These are phyloP conservation scores for Amblyopsis hoosieri DNA, from an alignment of 2,797 vertebrate species.

Conservation along the genomic window DNA sequence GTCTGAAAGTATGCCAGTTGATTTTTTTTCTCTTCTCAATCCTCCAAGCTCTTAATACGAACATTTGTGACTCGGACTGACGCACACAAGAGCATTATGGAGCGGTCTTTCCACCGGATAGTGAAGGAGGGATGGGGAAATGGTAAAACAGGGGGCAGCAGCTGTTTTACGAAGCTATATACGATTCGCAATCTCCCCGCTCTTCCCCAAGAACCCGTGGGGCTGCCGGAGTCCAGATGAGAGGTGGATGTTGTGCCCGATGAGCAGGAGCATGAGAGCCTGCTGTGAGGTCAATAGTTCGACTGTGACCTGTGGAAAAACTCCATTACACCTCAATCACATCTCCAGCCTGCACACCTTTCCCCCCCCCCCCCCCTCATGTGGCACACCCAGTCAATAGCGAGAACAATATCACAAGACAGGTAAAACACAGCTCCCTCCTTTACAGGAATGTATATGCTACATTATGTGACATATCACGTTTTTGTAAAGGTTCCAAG, in stretches of 20 bases:
- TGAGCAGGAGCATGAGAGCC: conserved; percentile 64
- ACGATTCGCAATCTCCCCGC: conserved; percentile 31
- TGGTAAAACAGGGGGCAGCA: conserved; percentile 25
- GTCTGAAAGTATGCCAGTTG: conserved; percentile 48
- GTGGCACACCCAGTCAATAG: conserved; percentile 44
- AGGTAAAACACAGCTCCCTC: conserved; percentile 51
- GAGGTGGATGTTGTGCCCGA: conserved; percentile 55
- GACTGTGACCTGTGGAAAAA: conserved; percentile 73
- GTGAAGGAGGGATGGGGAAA: conserved; percentile 31
- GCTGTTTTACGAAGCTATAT: conserved; percentile 21
- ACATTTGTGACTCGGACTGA: conserved; percentile 60
- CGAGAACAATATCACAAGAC: conserved; percentile 55
- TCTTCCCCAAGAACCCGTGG: conserved; percentile 38
- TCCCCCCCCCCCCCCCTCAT: conserved; percentile 20
- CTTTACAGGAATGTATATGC: conserved; percentile 48
- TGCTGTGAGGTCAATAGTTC: conserved; percentile 71
- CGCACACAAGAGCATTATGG: conserved; percentile 28
- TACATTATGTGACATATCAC: conserved; percentile 29
- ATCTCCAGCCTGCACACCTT: conserved; percentile 49
- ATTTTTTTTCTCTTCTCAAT: conserved; percentile 22
- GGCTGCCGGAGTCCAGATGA: conserved; percentile 61
- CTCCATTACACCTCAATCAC: conserved; percentile 75
- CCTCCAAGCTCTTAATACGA: conserved; percentile 41
- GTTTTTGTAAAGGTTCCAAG: conserved; percentile 44
- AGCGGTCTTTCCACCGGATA: conserved; percentile 19